These are phyloP conservation scores for Gryllus longicercus DNA, from an alignment of 2,888 invertebrate species.

Conservation along the genomic window DNA sequence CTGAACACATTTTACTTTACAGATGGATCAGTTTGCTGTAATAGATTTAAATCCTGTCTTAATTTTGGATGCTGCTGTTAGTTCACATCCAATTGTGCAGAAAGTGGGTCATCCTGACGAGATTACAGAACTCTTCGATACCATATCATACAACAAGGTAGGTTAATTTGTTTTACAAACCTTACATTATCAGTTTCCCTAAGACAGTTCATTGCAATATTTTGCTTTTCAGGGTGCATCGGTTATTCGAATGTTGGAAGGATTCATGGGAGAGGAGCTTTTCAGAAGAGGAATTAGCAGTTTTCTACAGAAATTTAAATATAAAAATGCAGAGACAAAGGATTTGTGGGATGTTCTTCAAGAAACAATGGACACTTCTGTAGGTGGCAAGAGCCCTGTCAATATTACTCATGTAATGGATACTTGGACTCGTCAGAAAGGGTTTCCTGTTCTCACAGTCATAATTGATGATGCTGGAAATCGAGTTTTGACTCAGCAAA, in stretches of 20 bases:
- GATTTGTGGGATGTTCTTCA: conserved; percentile 70
- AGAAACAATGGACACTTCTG: conserved; percentile 48
- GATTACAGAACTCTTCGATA: conserved; percentile 87
- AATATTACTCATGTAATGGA: conserved; percentile 68
- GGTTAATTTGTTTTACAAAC: conserved; percentile 25
- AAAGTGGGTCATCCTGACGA: conserved; percentile 80
- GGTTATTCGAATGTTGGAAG: conserved; percentile 82
- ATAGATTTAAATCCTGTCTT: conserved; percentile 71
- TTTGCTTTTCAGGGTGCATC: conserved; percentile 68
- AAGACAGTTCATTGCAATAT: neutral
- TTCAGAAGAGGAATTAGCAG: conserved; percentile 71
- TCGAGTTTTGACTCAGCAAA: conserved; percentile 64
- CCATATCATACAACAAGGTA: conserved; percentile 88
- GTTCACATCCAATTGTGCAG: conserved; percentile 88
- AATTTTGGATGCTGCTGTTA: conserved; percentile 69
- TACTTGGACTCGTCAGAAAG: conserved; percentile 88
- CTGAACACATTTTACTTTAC: conserved; percentile 39
- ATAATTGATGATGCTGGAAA: conserved; percentile 40
- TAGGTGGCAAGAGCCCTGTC: conserved; percentile 47
- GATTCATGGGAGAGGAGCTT: conserved; percentile 66
- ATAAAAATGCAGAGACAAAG: conserved; percentile 73
- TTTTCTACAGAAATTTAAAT: conserved; percentile 68
- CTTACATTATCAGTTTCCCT: neutral
- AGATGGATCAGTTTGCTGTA: conserved; percentile 75
- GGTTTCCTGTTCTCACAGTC: conserved; percentile 73